Conservation (phyloP, 2,113 vertebrate species). For the Baryphthengus martii region DNA sequence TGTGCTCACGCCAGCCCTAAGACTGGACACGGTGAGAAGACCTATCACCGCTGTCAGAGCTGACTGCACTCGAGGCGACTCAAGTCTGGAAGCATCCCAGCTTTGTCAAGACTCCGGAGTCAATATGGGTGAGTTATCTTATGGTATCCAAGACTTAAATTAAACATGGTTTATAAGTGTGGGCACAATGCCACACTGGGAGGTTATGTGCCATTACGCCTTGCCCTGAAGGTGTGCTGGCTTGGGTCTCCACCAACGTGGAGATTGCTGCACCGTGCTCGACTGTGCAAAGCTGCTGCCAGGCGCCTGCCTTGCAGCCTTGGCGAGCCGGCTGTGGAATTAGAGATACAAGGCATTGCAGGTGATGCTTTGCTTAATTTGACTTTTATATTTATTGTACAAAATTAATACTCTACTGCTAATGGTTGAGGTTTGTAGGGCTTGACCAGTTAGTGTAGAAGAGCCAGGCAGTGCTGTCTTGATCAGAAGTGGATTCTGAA, state of each 20-base stretch:
- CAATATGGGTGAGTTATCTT: background rate
- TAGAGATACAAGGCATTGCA: background rate
- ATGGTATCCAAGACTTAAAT: background rate
- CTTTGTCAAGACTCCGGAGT: background rate
- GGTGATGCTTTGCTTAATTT: background rate
- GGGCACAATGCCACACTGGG: fast-evolving
- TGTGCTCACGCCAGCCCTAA: background rate
- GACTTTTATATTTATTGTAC: background rate
- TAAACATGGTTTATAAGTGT: fast-evolving
- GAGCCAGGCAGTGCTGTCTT: background rate
- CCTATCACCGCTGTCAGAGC: fast-evolving
- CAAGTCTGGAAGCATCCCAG: background rate
- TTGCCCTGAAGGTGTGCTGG: background rate
- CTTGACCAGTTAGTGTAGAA: background rate
- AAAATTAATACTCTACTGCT: background rate
- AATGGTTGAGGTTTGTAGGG: background rate
- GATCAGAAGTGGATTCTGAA: background rate
- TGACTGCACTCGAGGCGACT: fast-evolving
- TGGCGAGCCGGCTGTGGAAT: fast-evolving
- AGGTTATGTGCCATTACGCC: background rate
- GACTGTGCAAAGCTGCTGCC: background rate
- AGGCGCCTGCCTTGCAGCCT: background rate
- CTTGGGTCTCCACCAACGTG: background rate
- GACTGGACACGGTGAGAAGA: background rate
- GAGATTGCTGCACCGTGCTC: background rate